Conservation (phyloP, 2,113 vertebrate species). For the Amblyopsis rosae region DNA sequence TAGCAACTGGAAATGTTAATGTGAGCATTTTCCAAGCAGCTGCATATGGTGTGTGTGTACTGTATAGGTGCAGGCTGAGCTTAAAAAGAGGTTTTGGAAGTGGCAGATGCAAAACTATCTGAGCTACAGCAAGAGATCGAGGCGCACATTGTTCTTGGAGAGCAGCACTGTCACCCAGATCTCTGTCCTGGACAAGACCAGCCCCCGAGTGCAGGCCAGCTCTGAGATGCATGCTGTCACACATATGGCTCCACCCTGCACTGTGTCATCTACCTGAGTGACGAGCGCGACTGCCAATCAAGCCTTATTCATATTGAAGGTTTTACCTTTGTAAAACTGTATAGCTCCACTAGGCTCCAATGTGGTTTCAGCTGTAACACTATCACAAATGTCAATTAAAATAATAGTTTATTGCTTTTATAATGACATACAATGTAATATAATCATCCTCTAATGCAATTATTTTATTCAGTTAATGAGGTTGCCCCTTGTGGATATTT, state of each 20-base stretch:
- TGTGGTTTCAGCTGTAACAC: neutral
- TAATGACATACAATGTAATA: too few relatives aligned
- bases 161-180: constrained; percentile 80
- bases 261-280: constrained; percentile 41
- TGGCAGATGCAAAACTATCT: constrained; percentile 77
- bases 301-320: neutral
- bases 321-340: neutral
- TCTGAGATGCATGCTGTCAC: constrained; percentile 8
- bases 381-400: neutral
- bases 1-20: neutral
- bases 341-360: neutral
- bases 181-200: constrained; percentile 78
- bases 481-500: too few relatives aligned
- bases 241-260: constrained; percentile 19
- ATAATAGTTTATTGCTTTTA: too few relatives aligned
- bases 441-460: too few relatives aligned
- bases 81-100: constrained; percentile 79
- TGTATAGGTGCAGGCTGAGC: constrained; percentile 76
- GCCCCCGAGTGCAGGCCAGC: constrained; percentile 65
- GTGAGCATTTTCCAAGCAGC: neutral
- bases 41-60: neutral
- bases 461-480: too few relatives aligned
- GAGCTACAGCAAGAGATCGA: constrained; percentile 65
- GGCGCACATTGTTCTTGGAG: constrained; percentile 73
- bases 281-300: neutral